Evolutionary conservation across 1,140 invertebrate species (phyloP), one percentile per base, ranked within the genome.

Genomic region (Pantala flavescens): DNA sequence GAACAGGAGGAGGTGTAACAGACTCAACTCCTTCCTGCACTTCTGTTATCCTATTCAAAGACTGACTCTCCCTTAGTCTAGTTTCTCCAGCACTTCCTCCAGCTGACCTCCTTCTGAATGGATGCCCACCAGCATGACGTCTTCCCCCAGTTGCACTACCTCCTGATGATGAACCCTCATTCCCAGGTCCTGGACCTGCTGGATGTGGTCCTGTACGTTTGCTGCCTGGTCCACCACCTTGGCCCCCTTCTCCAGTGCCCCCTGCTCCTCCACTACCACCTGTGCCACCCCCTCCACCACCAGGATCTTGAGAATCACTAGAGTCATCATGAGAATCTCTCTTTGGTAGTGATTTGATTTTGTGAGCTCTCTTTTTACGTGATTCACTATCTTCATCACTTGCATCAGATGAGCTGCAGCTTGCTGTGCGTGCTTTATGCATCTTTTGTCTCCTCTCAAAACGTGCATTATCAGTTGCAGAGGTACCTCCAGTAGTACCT

Each of bases 341-440:
- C 23, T 90, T 84, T 36, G 86, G 82, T 72, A 86, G 78, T 2
- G 88, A 84, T 76, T 90, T 85, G 70, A 91, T 84, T 82, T 92
- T 92, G 71, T 93, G 88, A 23, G 90, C 89, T 28, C 91, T 83
- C 78, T 94, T 93, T 79, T 93, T 92, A 23, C 90, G 86, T 71
- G 86, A 86, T 80, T 95, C 93, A 55, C 91, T 92, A 78, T 96
- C 94, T 81, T 96, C 94, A 81, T 97, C 94, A 71, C 93, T 95
- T 7, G 94, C 91, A 80, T 95, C 93, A 0, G 94, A 96, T 72
- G 93, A 93, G 77, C 92, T 93, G 80, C 94, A 95, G 9, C 92
- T 94, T 0, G 93, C 91, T 9, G 93, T 93, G 21, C 93, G 85
- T 9, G 90, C 88, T 79, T 92, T 92, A 75, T 90, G 88, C 76